Conservation (phyloP, 2,888 invertebrate species). For the Mythimna vitellina region DNA sequence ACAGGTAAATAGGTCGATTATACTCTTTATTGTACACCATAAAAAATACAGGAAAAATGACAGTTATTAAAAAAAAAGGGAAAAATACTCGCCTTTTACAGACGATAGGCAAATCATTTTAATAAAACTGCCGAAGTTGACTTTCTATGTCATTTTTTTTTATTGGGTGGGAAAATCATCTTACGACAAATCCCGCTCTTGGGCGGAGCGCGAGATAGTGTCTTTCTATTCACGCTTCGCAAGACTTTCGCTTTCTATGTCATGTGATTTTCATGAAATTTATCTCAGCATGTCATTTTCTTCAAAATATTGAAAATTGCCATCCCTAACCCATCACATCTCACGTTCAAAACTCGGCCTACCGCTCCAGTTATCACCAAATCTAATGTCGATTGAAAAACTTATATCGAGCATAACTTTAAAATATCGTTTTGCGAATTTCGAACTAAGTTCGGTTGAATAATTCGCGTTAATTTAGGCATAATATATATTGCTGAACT, state of each 20-base stretch:
- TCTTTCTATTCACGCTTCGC: too few species aligned
- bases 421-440: conserved; percentile 59
- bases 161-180: too few species aligned
- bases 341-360: conserved; percentile 42
- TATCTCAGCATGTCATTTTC: neutral
- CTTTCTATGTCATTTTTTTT: neutral
- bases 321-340: conserved; percentile 43
- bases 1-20: too few species aligned
- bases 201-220: too few species aligned
- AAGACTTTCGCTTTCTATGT: neutral
- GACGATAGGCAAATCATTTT: too few species aligned
- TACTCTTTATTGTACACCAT: too few species aligned
- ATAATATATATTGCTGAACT: conserved; percentile 46
- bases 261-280: neutral
- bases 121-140: too few species aligned
- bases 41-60: too few species aligned
- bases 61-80: too few species aligned
- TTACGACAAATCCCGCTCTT: too few species aligned
- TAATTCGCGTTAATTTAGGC: conserved; percentile 59
- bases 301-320: neutral
- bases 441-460: conserved; percentile 55
- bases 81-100: too few species aligned
- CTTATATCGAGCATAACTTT: conserved; percentile 64
- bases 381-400: conserved; percentile 70
- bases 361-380: conserved; percentile 66